phyloP scores from a whole-genome alignment of 2,888 invertebrate species.

The Pasiphila rectangulata region DNA sequence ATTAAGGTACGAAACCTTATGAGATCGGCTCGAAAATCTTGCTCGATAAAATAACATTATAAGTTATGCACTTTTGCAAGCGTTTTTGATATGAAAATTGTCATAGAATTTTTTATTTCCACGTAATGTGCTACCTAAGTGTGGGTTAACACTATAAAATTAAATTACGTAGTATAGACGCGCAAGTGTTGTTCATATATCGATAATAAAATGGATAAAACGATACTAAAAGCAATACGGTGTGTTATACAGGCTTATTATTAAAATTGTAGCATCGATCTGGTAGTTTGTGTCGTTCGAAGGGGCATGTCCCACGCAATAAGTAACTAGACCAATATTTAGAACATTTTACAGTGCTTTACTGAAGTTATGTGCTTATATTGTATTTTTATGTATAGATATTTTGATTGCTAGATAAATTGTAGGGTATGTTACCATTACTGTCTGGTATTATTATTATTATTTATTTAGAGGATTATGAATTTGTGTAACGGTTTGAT shows the following conservation, averaged over 20 bases:
- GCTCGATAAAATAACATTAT: too few species aligned
- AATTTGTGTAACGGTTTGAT: constrained; percentile 63
- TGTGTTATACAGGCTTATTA: constrained; percentile 44
- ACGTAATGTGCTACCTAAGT: too few species aligned
- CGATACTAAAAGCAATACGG: constrained; percentile 35
- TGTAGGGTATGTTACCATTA: constrained; percentile 73
- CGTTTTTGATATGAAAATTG: too few species aligned
- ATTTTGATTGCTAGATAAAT: constrained; percentile 65
- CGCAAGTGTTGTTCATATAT: constrained; percentile 29
- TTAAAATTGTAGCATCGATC: constrained; percentile 56
- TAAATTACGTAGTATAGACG: constrained; percentile 30
- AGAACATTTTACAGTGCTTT: constrained; percentile 77
- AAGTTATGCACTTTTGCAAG: too few species aligned
- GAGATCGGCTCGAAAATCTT: too few species aligned
- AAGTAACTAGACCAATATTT: constrained; percentile 79
- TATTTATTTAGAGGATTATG: constrained; percentile 69
- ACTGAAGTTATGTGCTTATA: constrained; percentile 69
- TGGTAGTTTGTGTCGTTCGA: constrained; percentile 51
- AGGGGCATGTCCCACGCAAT: constrained; percentile 65
- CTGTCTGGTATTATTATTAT: constrained; percentile 70
- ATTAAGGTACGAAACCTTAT: too few species aligned
- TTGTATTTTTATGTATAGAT: constrained; percentile 62
- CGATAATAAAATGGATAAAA: constrained; percentile 23
- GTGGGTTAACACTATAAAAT: too few species aligned
- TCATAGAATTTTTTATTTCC: too few species aligned